These are phyloP conservation scores for Patagioenas fasciata DNA, from an alignment of 2,113 vertebrate species.

Conservation along the genomic window DNA sequence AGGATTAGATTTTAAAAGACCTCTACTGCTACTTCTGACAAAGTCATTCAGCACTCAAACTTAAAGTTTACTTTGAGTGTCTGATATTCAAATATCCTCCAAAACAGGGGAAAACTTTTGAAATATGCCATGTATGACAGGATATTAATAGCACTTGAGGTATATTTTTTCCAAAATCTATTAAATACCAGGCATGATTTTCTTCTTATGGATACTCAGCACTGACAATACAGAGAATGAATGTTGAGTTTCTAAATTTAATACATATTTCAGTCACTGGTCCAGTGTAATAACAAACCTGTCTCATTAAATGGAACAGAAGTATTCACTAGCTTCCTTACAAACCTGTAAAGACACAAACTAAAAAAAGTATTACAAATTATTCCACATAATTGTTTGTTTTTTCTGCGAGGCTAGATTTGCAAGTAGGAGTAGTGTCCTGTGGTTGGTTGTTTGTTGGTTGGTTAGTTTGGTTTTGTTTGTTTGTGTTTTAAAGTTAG, in stretches of 20 bases:
- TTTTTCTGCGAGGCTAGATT: not conserved
- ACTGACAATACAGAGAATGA: not conserved
- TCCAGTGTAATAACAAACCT: not conserved
- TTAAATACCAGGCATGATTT: not conserved
- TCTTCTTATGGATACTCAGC: not conserved
- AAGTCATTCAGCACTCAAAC: not conserved
- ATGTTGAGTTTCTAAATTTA: not conserved
- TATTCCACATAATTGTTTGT: not conserved
- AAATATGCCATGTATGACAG: not conserved
- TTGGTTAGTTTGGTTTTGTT: not conserved
- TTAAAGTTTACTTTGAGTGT: not conserved
- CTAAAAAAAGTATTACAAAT: not conserved
- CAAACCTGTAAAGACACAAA: not conserved
- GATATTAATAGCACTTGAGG: not conserved
- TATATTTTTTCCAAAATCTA: not conserved
- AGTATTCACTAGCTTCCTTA: not conserved
- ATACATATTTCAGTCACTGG: not conserved
- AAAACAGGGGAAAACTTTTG: not conserved
- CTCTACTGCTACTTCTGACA: not conserved
- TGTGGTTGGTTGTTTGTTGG: not conserved
- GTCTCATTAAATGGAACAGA: not conserved
- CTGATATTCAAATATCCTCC: not conserved
- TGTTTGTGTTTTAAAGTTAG: not conserved
- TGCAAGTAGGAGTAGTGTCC: not conserved
- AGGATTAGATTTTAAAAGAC: not conserved